Conservation (phyloP, 35 echinoderm and acorn worm species). For the Ophiothrix spiculata region DNA sequence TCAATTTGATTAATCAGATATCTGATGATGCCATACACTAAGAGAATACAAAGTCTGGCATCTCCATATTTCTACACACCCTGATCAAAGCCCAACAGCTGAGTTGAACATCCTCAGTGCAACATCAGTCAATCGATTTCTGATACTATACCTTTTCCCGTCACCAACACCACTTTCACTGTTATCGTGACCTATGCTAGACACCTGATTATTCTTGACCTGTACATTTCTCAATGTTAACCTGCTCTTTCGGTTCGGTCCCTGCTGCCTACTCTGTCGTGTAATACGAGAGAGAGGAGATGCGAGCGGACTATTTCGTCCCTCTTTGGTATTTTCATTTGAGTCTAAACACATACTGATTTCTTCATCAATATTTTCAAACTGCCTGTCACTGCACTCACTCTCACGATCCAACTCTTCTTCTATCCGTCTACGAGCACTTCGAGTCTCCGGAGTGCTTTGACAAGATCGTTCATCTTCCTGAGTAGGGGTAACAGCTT, state of each 20-base stretch:
- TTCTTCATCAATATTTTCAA: constrained; percentile 68
- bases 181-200: not conserved
- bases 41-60: too few species aligned
- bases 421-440: constrained; percentile 47
- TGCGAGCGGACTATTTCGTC: not conserved
- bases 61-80: too few species aligned
- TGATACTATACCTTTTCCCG: not conserved
- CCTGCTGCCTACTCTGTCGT: not conserved
- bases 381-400: constrained; percentile 54
- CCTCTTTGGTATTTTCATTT: constrained; percentile 4
- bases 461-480: not conserved
- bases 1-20: too few species aligned
- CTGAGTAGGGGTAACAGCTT: not conserved
- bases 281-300: not conserved
- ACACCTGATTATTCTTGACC: not conserved
- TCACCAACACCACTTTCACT: not conserved
- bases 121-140: not conserved
- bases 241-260: not conserved
- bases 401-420: constrained; percentile 60
- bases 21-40: too few species aligned
- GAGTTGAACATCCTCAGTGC: not conserved
- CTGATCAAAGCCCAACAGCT: not conserved
- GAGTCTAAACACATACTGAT: constrained; percentile 56
- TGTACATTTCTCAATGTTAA: not conserved
- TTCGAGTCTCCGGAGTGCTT: constrained; percentile 49